These are phyloP conservation scores for Watsonalla cultraria DNA, from an alignment of 2,888 invertebrate species.

Conservation along the genomic window DNA sequence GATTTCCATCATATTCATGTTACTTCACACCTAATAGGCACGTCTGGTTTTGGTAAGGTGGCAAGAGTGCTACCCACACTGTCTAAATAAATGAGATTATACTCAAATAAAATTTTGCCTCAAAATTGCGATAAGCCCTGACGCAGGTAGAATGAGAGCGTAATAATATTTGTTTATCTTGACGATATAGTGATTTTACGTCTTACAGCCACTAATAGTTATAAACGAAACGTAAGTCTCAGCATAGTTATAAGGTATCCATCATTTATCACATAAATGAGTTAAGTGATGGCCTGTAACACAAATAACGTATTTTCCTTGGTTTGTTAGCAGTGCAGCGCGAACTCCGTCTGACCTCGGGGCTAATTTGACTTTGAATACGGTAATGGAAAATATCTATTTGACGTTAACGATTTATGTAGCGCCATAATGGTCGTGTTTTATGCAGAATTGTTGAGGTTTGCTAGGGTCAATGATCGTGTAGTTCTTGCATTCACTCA, in stretches of 20 bases:
- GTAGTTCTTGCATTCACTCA: conserved; percentile 1
- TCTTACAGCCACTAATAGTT: conserved; percentile 1
- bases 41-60: too few relatives aligned
- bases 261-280: conserved; percentile 1
- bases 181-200: too few relatives aligned
- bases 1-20: too few relatives aligned
- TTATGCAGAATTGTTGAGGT: conserved; percentile 27
- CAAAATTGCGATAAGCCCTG: too few relatives aligned
- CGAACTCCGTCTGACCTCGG: conserved; percentile 38
- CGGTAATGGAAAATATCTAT: conserved; percentile 46
- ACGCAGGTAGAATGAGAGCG: too few relatives aligned
- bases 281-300: conserved; percentile 1
- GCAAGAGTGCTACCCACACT: too few relatives aligned
- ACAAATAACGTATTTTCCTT: conserved; percentile 32
- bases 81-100: too few relatives aligned
- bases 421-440: conserved; percentile 31
- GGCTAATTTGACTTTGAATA: conserved; percentile 43
- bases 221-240: background rate
- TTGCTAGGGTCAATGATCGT: conserved; percentile 27
- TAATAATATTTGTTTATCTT: too few relatives aligned
- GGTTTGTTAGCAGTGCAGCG: conserved; percentile 42
- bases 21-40: too few relatives aligned
- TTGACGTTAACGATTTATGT: conserved; percentile 34
- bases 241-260: background rate
- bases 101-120: too few relatives aligned